Evolutionary conservation across 2,888 invertebrate species (phyloP), one percentile per base, ranked within the genome.

Genomic region (Cinara cedri): DNA sequence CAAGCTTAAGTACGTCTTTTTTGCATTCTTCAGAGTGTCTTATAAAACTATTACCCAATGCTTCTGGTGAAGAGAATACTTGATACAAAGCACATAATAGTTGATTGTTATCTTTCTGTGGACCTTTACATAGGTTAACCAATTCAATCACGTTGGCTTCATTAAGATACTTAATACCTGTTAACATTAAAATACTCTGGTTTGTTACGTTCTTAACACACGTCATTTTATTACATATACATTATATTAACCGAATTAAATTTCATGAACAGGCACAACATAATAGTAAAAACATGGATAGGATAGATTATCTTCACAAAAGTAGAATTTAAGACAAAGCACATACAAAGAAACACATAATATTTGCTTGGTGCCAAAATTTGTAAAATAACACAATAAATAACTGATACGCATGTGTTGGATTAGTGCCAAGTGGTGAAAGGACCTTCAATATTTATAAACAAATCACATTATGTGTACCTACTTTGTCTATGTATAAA

Each of bases 81-180:
- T 92, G 91, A 0, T 93, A 92, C 49, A 96, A 86, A 16, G 92
- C 91, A 80, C 92, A 88, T 82, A 93, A 91, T 63, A 96, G 87
- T 13, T 90, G 89, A 62, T 65, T 92, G 90, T 84, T 92, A 93
- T 80, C 89, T 88, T 82, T 91, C 88, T 60, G 88, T 89, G 82
- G 89, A 87, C 84, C 90, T 90, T 82, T 91, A 51, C 68, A 57
- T 3, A 34, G 65, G 42, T n/a, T 90, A 83, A 96, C 91, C 81
- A 96, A 88, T 83, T 91, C 89, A 84, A 90, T 88, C 74, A 96
- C 87, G 82, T 90, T 90, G 82, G 91, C 89, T 86, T 96, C 95
- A 68, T 93, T 94, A 82, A 96, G 83, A 87, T 89, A 81, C 71
- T 76, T 76, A 46, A 71, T 72, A 74, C 49, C 81, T 81, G 68